Conservation (phyloP, 2,888 invertebrate genomes). For the Nowickia ferox region DNA sequence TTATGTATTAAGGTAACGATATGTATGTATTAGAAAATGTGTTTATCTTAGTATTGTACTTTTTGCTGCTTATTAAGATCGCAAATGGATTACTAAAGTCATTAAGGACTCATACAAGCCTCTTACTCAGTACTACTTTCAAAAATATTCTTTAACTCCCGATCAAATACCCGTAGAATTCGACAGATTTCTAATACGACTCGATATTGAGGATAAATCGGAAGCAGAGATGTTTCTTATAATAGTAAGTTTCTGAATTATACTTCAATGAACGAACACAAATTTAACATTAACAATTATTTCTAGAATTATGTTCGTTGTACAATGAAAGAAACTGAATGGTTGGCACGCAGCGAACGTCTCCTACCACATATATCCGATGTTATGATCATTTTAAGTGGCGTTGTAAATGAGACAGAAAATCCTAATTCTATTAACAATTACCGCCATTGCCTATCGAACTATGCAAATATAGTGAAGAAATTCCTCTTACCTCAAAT, state of each 20-base stretch:
- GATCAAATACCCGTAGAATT: conserved; percentile 76
- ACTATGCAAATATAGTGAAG: conserved; percentile 77
- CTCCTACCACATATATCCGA: conserved; percentile 77
- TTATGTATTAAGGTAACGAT: too few relatives aligned
- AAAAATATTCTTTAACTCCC: conserved; percentile 75
- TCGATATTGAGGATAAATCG: conserved; percentile 74
- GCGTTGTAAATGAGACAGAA: conserved; percentile 76
- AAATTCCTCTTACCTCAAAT: conserved; percentile 76
- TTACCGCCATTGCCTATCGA: conserved; percentile 77
- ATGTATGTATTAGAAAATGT: too few relatives aligned
- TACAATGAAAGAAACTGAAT: conserved; percentile 79
- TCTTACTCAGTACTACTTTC: conserved; percentile 79
- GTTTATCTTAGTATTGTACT: not conserved
- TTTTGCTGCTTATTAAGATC: conserved; percentile 73
- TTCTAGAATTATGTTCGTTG: conserved; percentile 78
- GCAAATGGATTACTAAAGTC: conserved; percentile 78
- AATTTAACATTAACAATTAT: not conserved
- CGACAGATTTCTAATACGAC: conserved; percentile 77
- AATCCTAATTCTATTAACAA: conserved; percentile 75
- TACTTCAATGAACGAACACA: not conserved
- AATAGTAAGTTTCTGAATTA: conserved; percentile 74
- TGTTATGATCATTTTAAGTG: conserved; percentile 77
- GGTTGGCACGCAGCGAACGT: conserved; percentile 77
- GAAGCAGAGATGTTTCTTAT: conserved; percentile 78
- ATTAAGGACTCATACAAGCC: conserved; percentile 75